Evolutionary conservation across 2,888 invertebrate species (phyloP), one percentile per base, ranked within the genome.

Genomic region (Sinhomidia bicolor): DNA sequence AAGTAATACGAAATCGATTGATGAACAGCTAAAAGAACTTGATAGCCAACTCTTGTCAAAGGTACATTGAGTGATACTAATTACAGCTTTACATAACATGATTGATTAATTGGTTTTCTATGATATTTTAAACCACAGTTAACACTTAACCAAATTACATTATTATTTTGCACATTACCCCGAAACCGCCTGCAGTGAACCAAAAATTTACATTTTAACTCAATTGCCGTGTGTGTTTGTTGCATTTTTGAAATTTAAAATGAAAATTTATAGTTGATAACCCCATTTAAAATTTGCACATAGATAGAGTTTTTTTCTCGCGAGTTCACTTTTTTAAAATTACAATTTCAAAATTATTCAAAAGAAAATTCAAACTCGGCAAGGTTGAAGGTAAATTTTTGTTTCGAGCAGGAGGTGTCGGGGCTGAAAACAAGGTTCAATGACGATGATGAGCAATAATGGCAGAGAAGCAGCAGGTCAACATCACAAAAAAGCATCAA

Each of bases 11-110:
- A 91, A 91, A 78, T 92, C 91, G 51, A 94, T 97, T 92, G 97
- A 97, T 93, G 96, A 96, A 94, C 96, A 97, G 94, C 94, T 97
- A 92, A 97, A 97, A 93, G 96, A 96, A 94, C 95, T 97, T 92
- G 97, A 97, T 94, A 96, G 96, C 90, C 96, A 97, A 91, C 95
- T 96, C 93, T 95, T 96, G 93, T 95, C 95, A 87, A 95, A 96
- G 93, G 95, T 96, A 93, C 60, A 9, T 12, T 84, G 41, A 17
- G 26, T 47, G 41, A 23, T 57, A 47, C 41, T n/a, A n/a, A n/a
- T n/a, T n/a, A n/a, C n/a, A n/a, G n/a, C n/a, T n/a, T n/a, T n/a
- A n/a, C n/a, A n/a, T n/a, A n/a, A n/a, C n/a, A n/a, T n/a, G n/a
- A n/a, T n/a, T n/a, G n/a, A n/a, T n/a, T n/a, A n/a, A n/a, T n/a